Percentiles rank a stretch among this genome's conserved stretches.
These are phyloP conservation scores for Chrysolina americana DNA, from an alignment of 2,888 invertebrate species.

Conservation along the genomic window DNA sequence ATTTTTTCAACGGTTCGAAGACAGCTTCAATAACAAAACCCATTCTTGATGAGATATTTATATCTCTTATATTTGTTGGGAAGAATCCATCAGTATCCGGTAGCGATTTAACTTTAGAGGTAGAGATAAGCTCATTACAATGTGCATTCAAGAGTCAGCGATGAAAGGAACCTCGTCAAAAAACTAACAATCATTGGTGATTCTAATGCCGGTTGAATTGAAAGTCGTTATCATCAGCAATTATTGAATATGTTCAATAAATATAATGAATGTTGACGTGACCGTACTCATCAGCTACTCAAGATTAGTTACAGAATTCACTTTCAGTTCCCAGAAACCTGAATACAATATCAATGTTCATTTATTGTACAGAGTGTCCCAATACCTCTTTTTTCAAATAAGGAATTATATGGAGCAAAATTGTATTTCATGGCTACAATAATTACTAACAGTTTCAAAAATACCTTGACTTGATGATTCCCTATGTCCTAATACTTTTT, in stretches of 20 bases:
- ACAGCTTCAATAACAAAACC: constrained; percentile 46
- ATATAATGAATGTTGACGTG: neutral
- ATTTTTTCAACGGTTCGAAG: constrained; percentile 48
- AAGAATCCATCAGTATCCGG: constrained; percentile 57
- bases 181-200: constrained; percentile 42
- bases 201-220: constrained; percentile 11
- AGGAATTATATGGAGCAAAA: too few species aligned
- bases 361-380: too few species aligned
- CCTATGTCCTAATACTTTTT: too few species aligned
- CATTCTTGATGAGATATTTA: constrained; percentile 50
- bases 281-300: neutral
- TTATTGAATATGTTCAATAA: neutral
- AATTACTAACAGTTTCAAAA: too few species aligned
- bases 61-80: constrained; percentile 51
- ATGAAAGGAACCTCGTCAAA: constrained; percentile 42
- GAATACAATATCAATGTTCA: too few species aligned
- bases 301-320: neutral
- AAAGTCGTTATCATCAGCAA: neutral
- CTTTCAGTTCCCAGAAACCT: too few species aligned
- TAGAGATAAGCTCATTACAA: constrained; percentile 29
- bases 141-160: constrained; percentile 30
- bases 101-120: constrained; percentile 44
- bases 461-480: too few species aligned
- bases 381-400: too few species aligned
- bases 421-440: too few species aligned